Evolutionary conservation across 2,888 invertebrate genomes (phyloP), one percentile per base, ranked within the genome.

Genomic region (Synanthedon vespiformis): DNA sequence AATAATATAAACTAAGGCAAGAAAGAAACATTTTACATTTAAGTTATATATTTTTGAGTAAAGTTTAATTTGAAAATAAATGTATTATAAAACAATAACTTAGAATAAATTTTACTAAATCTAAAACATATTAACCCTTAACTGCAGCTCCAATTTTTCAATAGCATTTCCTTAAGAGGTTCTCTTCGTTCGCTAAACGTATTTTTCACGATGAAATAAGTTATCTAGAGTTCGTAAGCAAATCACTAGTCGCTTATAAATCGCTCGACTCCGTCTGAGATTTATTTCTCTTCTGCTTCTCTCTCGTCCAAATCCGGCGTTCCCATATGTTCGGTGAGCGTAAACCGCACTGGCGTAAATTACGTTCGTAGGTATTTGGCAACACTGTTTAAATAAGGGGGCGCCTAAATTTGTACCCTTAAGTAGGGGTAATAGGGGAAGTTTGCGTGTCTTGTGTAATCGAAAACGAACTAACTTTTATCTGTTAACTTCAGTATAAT

Each of bases 231-330:
- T 77, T 76, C 73, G 77, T 79, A 67, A 68, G 77, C 79, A 78
- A 78, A 79, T 82, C 77, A 79, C 76, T 74, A 72, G 74, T 72
- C 74, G 77, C 74, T 76, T 80, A 77, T 80, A 79, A 83, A 83
- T 79, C 78, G 78, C 68, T 65, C 66, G 59, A 64, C 68, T 68
- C 70, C 69, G 69, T 68, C 67, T 68, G 69, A 76, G 77, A 80
- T 80, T 80, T 81, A 80, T 82, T 68, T 74, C 67, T 70, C 68
- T 61, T 60, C 58, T 61, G 55, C 56, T 57, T 54, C 62, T 34
- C 34, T 41, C 54, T 57, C 57, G 61, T 60, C 60, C 60, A 58
- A 67, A 63, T 62, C 62, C 60, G 57, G 58, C 52, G 61, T 51
- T 56, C 55, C 59, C 64, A 61, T 65, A 63, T 57, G 60, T 64